Percentiles rank a stretch among this genome's conserved stretches.
Evolutionary conservation across 1,140 invertebrate species (phyloP).

Genomic region (Hylyphantes graminicola): DNA sequence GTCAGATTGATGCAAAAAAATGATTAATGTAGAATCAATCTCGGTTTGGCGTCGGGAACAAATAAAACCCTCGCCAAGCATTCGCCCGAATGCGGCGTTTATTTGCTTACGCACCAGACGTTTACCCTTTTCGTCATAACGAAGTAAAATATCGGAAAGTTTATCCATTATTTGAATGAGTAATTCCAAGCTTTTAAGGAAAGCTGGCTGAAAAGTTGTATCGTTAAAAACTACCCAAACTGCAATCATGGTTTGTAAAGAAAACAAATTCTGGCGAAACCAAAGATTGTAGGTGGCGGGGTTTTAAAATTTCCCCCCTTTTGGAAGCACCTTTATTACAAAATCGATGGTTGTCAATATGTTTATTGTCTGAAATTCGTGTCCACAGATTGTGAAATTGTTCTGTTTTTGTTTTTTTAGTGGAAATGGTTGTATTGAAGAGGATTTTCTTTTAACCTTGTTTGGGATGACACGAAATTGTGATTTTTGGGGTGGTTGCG

Average conservation of each 20-base stretch:
- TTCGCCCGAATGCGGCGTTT: background rate
- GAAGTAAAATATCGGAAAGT: slow-evolving; percentile 41
- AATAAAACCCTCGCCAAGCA: background rate
- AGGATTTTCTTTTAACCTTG: no score
- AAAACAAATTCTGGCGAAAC: slow-evolving; percentile 12
- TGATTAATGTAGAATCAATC: slow-evolving; percentile 55
- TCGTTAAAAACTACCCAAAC: slow-evolving; percentile 29
- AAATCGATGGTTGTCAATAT: slow-evolving; percentile 59
- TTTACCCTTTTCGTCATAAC: background rate
- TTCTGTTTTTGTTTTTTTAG: slow-evolving; percentile 28
- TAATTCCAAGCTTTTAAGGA: slow-evolving; percentile 28
- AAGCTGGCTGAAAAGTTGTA: background rate
- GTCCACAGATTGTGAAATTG: background rate
- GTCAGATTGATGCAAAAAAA: slow-evolving; percentile 28
- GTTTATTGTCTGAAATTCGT: slow-evolving; percentile 50
- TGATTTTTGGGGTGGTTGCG: no score
- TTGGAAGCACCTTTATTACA: slow-evolving; percentile 52
- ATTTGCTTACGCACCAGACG: slow-evolving; percentile 7
- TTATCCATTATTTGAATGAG: slow-evolving; percentile 42
- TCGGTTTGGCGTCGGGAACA: background rate
- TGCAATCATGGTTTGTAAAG: slow-evolving; percentile 12
- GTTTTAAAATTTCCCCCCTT: slow-evolving; percentile 17
- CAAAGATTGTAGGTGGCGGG: slow-evolving; percentile 9
- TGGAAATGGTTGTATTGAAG: slow-evolving; percentile 16
- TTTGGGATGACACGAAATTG: no score